These are phyloP conservation scores for Cochlearius cochlearius DNA, from an alignment of 2,113 vertebrate genomes.

Conservation along the genomic window DNA sequence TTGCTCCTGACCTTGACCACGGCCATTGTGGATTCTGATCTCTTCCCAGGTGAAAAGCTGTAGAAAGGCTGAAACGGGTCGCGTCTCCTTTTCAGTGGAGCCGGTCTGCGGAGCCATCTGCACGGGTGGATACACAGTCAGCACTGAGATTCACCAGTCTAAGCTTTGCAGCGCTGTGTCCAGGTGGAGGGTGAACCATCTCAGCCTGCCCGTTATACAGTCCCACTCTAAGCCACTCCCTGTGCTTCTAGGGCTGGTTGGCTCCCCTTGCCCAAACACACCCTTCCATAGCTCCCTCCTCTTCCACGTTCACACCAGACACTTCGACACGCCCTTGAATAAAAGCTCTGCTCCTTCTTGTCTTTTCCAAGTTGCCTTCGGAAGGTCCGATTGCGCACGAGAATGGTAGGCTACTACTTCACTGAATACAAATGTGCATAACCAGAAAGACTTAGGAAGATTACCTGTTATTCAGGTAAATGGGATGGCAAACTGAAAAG, in stretches of 20 bases:
- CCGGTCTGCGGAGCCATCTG: slow-evolving; percentile 48
- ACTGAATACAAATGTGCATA: not conserved
- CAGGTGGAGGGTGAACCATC: not conserved
- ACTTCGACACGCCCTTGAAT: not conserved
- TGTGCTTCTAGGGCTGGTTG: not conserved
- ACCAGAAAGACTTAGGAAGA: not conserved
- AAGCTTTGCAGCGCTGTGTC: not conserved
- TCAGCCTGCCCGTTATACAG: slow-evolving; percentile 3
- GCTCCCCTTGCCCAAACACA: not conserved
- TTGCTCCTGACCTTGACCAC: not conserved
- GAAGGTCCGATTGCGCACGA: not conserved
- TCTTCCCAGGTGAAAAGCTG: slow-evolving; percentile 61
- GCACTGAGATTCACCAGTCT: accelerated
- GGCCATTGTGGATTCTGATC: not conserved
- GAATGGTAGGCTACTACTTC: not conserved
- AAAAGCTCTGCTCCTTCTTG: not conserved
- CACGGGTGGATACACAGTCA: accelerated
- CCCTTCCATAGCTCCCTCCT: not conserved
- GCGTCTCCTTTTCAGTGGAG: not conserved
- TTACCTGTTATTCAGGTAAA: not conserved
- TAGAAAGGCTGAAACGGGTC: not conserved
- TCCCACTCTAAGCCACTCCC: slow-evolving; percentile 9
- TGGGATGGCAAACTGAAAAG: not conserved
- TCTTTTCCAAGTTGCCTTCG: not conserved
- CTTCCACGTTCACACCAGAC: not conserved